These are phyloP conservation scores for Tenrec ecaudatus DNA, from an alignment of 2,113 vertebrate genomes.

Conservation along the genomic window DNA sequence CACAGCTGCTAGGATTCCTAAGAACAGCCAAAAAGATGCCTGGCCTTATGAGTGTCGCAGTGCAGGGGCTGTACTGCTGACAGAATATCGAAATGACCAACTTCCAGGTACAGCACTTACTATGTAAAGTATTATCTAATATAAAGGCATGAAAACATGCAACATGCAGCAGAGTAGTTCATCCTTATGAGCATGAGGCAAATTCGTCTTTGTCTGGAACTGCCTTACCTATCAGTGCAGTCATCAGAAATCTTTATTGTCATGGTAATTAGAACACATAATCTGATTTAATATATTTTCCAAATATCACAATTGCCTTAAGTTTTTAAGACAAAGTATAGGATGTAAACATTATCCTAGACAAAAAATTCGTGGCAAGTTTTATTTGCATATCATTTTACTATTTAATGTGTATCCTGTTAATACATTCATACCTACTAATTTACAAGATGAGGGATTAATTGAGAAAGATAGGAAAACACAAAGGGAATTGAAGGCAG, in stretches of 20 bases:
- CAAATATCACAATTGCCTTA: not conserved
- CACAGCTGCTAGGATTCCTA: conserved; percentile 40
- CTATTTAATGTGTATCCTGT: not conserved
- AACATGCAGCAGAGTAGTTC: conserved; percentile 28
- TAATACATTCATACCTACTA: not conserved
- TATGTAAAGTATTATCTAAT: conserved; percentile 59
- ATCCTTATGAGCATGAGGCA: conserved; percentile 69
- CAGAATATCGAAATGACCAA: conserved; percentile 49
- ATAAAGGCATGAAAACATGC: conserved; percentile 12
- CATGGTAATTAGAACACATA: conserved; percentile 69
- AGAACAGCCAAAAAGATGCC: conserved; percentile 38
- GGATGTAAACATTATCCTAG: conserved; percentile 34
- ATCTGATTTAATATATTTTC: conserved; percentile 25
- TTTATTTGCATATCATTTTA: conserved; percentile 18
- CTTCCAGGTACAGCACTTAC: conserved; percentile 58
- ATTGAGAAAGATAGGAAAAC: not conserved
- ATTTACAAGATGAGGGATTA: not conserved
- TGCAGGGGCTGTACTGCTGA: conserved; percentile 38
- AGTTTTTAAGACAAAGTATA: conserved; percentile 28
- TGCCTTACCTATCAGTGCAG: conserved; percentile 31
- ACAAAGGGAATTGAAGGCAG: not conserved
- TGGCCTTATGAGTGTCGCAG: conserved; percentile 3
- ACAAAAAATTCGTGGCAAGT: not conserved
- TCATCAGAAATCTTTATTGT: conserved; percentile 62
- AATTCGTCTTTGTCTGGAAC: conserved; percentile 69